Conservation (phyloP, 2,797 vertebrate genomes). For the Amniataba percoides region DNA sequence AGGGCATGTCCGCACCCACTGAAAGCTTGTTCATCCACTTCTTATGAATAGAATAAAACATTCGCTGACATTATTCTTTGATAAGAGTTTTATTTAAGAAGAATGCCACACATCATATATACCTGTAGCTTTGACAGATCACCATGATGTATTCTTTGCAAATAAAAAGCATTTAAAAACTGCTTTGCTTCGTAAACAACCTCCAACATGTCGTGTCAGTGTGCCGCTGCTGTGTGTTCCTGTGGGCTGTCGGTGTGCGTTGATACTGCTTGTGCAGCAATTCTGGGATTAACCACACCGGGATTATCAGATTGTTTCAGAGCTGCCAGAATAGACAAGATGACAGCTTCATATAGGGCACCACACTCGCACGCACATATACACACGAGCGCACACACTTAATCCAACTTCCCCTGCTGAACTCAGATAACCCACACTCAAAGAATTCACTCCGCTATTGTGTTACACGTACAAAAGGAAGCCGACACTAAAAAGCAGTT, state of each 20-base stretch:
- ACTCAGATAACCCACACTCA: conserved; percentile 53
- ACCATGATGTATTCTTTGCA: conserved; percentile 27
- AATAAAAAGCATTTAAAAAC: conserved; percentile 55
- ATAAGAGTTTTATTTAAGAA: conserved; percentile 70
- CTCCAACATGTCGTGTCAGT: conserved; percentile 22
- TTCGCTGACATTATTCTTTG: conserved; percentile 54
- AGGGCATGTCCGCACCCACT: neutral
- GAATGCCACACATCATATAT: conserved; percentile 52
- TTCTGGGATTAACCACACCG: conserved; percentile 79
- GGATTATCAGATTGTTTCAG: conserved; percentile 86
- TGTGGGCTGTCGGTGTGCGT: no score
- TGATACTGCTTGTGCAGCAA: conserved; percentile 78
- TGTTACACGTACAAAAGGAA: conserved; percentile 72
- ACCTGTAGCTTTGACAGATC: conserved; percentile 49
- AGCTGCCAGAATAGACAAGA: conserved; percentile 76
- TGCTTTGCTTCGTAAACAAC: conserved; percentile 31
- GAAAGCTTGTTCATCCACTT: neutral
- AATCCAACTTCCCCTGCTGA: conserved; percentile 61
- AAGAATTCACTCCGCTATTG: conserved; percentile 28
- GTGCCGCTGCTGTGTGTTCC: conserved; percentile 33
- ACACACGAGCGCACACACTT: conserved; percentile 34
- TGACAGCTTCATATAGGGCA: conserved; percentile 79
- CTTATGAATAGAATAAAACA: conserved; percentile 59
- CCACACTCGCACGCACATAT: conserved; percentile 51
- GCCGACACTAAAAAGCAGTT: conserved; percentile 78